phyloP scores from a whole-genome alignment of 2,113 vertebrate species.

The Ptyas mucosa region DNA sequence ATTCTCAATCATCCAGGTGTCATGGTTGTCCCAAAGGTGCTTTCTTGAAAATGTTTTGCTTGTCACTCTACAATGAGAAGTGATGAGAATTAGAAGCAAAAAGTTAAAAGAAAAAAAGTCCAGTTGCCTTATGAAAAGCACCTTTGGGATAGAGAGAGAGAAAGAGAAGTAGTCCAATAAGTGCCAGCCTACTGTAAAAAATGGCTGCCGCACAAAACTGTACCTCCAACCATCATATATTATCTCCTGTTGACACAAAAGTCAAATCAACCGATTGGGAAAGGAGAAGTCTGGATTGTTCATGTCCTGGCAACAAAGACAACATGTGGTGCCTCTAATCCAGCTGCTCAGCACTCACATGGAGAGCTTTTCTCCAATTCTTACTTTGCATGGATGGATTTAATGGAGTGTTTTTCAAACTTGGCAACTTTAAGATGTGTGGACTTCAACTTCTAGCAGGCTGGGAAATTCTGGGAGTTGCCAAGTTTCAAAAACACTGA shows the following conservation, averaged over 20 bases:
- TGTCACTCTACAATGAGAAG: too few relatives aligned
- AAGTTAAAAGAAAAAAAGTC: too few relatives aligned
- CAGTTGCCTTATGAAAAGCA: too few relatives aligned
- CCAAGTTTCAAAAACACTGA: background rate
- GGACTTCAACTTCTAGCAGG: background rate
- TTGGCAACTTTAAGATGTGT: background rate
- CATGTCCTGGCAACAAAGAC: background rate
- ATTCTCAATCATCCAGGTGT: too few relatives aligned
- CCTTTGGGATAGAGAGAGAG: background rate
- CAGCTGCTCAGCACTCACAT: background rate
- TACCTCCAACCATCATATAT: background rate
- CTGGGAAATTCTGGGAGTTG: background rate
- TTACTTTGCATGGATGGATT: background rate
- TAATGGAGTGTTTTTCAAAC: background rate
- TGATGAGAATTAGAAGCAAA: too few relatives aligned
- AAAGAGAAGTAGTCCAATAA: background rate
- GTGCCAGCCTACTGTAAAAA: background rate
- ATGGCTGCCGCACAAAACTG: background rate
- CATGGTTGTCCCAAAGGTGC: too few relatives aligned
- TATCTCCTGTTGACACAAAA: background rate
- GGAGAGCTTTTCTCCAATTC: background rate
- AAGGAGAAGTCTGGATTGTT: background rate
- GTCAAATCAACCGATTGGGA: background rate
- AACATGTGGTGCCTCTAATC: background rate
- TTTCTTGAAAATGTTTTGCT: too few relatives aligned